Percentiles rank a stretch among this genome's conserved stretches.
phyloP scores from a whole-genome alignment of 2,113 vertebrate genomes.

The Bettongia penicillata region DNA sequence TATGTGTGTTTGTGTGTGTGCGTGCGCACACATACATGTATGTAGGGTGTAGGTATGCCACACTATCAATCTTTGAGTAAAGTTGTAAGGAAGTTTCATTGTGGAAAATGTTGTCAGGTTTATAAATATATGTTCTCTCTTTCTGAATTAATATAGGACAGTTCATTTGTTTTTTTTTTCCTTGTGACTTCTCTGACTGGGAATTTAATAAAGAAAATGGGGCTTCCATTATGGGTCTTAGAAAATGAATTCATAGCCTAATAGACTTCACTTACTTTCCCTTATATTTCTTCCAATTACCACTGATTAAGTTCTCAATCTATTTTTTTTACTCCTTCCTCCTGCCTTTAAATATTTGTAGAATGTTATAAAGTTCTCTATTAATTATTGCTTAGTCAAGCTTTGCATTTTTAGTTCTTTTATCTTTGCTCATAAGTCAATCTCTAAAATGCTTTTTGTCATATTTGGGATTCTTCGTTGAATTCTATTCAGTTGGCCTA shows the following conservation, averaged over 20 bases:
- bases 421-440: constrained; percentile 9
- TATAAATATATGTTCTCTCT: background rate
- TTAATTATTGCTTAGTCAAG: constrained; percentile 15
- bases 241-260: constrained; percentile 8
- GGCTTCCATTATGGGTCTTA: background rate
- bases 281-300: background rate
- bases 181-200: background rate
- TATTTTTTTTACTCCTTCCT: background rate
- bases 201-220: background rate
- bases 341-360: constrained; percentile 33
- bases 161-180: background rate
- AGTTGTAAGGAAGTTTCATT: background rate
- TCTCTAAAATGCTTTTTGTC: background rate
- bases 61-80: constrained; percentile 45
- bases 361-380: background rate
- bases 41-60: background rate
- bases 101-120: background rate
- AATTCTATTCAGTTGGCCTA: constrained; percentile 22
- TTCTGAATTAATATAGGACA: background rate
- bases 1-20: background rate
- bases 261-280: background rate
- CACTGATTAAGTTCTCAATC: background rate
- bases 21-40: background rate
- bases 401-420: background rate
- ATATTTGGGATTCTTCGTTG: background rate